These are phyloP conservation scores for Galaxea fascicularis DNA, from an alignment of 92 coral and sea anemone genomes.

Conservation along the genomic window DNA sequence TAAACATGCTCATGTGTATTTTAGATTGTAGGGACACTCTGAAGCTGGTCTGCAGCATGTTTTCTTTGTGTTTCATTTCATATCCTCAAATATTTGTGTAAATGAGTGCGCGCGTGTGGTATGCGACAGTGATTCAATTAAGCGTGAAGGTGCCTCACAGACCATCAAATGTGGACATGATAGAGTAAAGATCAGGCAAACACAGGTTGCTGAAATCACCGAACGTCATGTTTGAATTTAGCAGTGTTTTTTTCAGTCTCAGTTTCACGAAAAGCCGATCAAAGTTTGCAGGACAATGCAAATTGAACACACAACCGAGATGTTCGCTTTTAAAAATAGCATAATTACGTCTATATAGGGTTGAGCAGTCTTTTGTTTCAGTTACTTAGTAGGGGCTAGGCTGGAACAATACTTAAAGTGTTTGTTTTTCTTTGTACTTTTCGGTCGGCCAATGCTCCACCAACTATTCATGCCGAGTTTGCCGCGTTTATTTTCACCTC, in stretches of 20 bases:
- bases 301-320: background rate
- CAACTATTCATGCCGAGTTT: background rate
- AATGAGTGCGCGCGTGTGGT: background rate
- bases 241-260: too few species aligned
- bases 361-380: slow-evolving; percentile 1
- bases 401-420: background rate
- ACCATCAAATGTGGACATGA: background rate
- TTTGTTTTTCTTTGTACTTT: slow-evolving; percentile 8
- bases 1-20: background rate
- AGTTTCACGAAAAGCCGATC: too few species aligned
- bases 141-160: background rate
- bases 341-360: slow-evolving; percentile 1
- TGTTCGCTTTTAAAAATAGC: background rate
- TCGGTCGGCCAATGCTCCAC: background rate
- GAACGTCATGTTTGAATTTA: background rate
- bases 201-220: background rate
- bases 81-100: background rate
- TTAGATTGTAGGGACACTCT: background rate
- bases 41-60: background rate
- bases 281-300: background rate
- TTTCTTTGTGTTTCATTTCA: slow-evolving; percentile 1
- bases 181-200: background rate
- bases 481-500: background rate
- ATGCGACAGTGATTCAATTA: background rate
- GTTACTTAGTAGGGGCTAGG: background rate